Conservation (phyloP, 2,888 invertebrate species). For the Gari tellinella region DNA sequence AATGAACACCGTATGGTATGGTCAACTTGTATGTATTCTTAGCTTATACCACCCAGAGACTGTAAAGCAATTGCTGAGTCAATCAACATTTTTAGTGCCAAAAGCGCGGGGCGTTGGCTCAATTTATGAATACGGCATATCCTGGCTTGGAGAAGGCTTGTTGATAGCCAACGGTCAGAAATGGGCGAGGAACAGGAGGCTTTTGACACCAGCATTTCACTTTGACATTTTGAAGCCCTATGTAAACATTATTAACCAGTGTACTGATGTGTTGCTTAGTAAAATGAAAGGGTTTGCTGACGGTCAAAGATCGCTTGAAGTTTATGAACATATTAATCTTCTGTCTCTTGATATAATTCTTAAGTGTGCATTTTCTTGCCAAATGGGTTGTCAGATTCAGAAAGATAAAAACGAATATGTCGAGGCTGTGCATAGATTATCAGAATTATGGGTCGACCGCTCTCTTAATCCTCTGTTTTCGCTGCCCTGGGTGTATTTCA, state of each 20-base stretch:
- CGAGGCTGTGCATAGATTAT: constrained; percentile 68
- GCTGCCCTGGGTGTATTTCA: constrained; percentile 9
- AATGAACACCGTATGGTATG: too few relatives aligned
- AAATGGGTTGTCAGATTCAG: constrained; percentile 62
- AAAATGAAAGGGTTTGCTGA: constrained; percentile 48
- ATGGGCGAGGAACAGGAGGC: constrained; percentile 70
- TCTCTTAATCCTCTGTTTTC: constrained; percentile 24
- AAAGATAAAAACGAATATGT: constrained; percentile 76
- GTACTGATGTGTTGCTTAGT: constrained; percentile 55
- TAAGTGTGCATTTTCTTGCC: constrained; percentile 64
- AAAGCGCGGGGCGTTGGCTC: constrained; percentile 57
- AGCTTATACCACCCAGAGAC: too few relatives aligned
- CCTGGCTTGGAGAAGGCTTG: constrained; percentile 73
- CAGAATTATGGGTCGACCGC: constrained; percentile 67
- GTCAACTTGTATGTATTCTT: too few relatives aligned
- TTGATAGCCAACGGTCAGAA: constrained; percentile 66
- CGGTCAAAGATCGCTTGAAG: constrained; percentile 54
- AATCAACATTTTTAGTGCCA: constrained; percentile 34
- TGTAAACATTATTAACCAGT: constrained; percentile 51
- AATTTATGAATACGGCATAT: constrained; percentile 66
- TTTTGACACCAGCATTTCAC: constrained; percentile 67
- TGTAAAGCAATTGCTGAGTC: too few relatives aligned
- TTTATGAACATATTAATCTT: constrained; percentile 60
- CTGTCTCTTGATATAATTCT: constrained; percentile 66
- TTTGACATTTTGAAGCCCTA: constrained; percentile 70